Conservation (phyloP, 1,140 invertebrate species). For the Zaprionus africanus region DNA sequence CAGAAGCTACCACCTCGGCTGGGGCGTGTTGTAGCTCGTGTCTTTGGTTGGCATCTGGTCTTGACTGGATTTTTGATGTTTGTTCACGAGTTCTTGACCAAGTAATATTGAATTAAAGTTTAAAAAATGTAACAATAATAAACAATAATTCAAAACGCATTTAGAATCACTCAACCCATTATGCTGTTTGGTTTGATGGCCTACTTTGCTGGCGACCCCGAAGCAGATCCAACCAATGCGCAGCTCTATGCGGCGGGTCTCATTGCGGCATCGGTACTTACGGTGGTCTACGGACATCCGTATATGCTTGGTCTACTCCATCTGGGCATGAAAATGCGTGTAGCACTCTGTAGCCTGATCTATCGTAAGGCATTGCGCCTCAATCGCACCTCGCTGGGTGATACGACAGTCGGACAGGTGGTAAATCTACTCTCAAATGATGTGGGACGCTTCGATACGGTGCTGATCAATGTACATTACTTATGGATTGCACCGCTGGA, state of each 20-base stretch:
- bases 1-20: constrained; percentile 56
- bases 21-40: constrained; percentile 44
- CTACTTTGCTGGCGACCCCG: constrained; percentile 61
- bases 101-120: constrained; percentile 23
- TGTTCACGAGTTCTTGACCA: constrained; percentile 60
- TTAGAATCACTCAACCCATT: constrained; percentile 66
- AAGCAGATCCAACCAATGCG: constrained; percentile 82
- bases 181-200: constrained; percentile 64
- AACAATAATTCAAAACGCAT: background rate
- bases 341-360: constrained; percentile 88
- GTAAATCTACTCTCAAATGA: constrained; percentile 89
- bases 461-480: constrained; percentile 82
- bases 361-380: constrained; percentile 88
- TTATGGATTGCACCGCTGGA: constrained; percentile 86
- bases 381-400: constrained; percentile 88
- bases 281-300: constrained; percentile 87
- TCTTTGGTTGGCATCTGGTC: constrained; percentile 62
- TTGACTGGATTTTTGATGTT: constrained; percentile 38
- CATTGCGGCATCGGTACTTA: constrained; percentile 85
- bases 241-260: constrained; percentile 87
- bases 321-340: constrained; percentile 75
- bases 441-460: constrained; percentile 84
- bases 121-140: background rate
- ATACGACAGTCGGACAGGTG: constrained; percentile 93
- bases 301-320: constrained; percentile 86